Evolutionary conservation across 1,140 invertebrate species (phyloP).

Genomic region (Papilio polyxenes): DNA sequence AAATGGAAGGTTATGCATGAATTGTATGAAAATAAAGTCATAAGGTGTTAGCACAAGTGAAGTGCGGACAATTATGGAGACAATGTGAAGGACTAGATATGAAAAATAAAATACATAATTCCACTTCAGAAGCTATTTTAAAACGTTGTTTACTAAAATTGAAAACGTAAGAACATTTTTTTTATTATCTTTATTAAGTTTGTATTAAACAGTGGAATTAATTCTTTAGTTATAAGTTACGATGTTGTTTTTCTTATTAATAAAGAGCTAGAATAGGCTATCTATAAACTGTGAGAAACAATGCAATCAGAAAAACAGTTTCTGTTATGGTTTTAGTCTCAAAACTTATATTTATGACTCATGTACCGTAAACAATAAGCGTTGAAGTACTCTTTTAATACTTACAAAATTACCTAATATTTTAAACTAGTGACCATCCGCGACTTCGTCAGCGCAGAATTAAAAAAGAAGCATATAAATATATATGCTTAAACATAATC

Average conservation of each 20-base stretch:
- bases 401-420: neutral
- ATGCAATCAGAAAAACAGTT: neutral
- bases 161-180: neutral
- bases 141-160: neutral
- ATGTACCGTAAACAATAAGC: neutral
- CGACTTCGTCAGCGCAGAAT: too few species aligned
- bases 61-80: neutral
- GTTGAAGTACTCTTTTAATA: neutral
- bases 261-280: neutral
- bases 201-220: neutral
- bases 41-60: too few species aligned
- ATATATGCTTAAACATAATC: too few species aligned
- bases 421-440: too few species aligned
- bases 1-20: neutral
- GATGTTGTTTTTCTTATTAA: neutral
- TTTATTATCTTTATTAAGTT: neutral
- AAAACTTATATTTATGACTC: slow-evolving; percentile 7
- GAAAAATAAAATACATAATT: neutral
- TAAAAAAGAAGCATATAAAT: too few species aligned
- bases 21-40: neutral
- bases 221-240: neutral
- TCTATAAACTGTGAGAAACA: neutral
- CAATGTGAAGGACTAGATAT: neutral
- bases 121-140: neutral
- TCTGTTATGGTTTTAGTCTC: neutral